phyloP scores from a whole-genome alignment of 2,888 invertebrate species.

The Desoria tigrina region DNA sequence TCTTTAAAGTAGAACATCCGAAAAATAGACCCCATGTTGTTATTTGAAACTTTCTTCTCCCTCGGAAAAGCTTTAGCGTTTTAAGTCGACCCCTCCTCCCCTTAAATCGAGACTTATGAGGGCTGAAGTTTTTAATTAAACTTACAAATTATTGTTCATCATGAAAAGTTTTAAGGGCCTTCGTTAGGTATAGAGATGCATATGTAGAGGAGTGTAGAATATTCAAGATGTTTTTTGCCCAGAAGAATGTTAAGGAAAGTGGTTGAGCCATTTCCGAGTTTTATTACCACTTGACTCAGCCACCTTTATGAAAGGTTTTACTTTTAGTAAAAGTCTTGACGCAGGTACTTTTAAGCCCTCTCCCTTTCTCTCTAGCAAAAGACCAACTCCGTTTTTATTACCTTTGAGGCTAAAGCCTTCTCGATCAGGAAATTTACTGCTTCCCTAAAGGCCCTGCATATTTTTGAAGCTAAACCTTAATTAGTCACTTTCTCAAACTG shows the following conservation, averaged over 20 bases:
- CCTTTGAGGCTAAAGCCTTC: no score
- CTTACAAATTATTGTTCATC: conserved; percentile 52
- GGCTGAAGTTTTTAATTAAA: conserved; percentile 49
- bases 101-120: conserved; percentile 3
- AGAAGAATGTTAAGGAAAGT: conserved; percentile 2
- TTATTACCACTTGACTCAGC: conserved; percentile 13
- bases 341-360: conserved; percentile 21
- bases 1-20: no score
- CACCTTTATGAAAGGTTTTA: no score
- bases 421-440: no score
- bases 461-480: no score
- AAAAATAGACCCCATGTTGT: no score
- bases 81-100: neutral
- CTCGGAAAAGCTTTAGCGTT: neutral
- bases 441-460: no score
- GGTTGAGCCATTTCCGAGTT: conserved; percentile 18
- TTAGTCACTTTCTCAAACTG: no score
- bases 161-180: conserved; percentile 31
- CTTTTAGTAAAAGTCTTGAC: neutral
- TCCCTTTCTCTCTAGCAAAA: conserved; percentile 27
- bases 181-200: no score
- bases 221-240: neutral
- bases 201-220: neutral
- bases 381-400: neutral
- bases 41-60: neutral